phyloP scores from a whole-genome alignment of 2,888 invertebrate genomes.

The Antitype chi region DNA sequence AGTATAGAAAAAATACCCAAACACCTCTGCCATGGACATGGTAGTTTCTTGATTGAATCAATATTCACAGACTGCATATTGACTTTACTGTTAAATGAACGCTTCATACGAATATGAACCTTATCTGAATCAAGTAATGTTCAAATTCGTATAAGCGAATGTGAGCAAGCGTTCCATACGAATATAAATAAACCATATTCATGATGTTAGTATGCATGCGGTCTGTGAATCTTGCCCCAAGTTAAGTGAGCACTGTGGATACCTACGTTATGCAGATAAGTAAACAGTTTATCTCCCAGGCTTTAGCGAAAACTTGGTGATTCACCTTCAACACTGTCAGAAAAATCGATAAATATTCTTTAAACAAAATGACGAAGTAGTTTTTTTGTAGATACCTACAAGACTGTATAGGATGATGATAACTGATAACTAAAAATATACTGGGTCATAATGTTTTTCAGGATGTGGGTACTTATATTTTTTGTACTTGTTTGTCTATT shows the following conservation, averaged over 20 bases:
- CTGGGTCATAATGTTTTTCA: neutral
- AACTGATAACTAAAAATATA: no score
- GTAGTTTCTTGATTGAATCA: neutral
- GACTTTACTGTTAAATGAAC: neutral
- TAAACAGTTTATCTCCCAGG: constrained; percentile 5
- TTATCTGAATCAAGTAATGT: neutral
- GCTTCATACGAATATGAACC: neutral
- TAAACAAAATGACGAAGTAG: constrained; percentile 20
- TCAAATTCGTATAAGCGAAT: neutral
- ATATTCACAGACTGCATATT: neutral
- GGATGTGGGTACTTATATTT: neutral
- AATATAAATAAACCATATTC: neutral
- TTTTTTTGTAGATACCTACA: constrained; percentile 10
- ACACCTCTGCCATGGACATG: no score
- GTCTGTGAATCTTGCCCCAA: neutral
- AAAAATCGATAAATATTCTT: constrained; percentile 4
- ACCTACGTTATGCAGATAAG: neutral
- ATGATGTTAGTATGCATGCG: neutral
- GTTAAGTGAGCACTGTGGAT: neutral
- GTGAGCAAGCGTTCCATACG: neutral
- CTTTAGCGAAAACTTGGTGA: constrained; percentile 1
- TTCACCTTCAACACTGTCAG: constrained; percentile 1
- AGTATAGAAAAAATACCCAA: no score
- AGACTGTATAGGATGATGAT: neutral
- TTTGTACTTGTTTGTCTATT: neutral